These are phyloP conservation scores for Echinops telfairi DNA, from an alignment of 2,113 vertebrate species.

Conservation along the genomic window DNA sequence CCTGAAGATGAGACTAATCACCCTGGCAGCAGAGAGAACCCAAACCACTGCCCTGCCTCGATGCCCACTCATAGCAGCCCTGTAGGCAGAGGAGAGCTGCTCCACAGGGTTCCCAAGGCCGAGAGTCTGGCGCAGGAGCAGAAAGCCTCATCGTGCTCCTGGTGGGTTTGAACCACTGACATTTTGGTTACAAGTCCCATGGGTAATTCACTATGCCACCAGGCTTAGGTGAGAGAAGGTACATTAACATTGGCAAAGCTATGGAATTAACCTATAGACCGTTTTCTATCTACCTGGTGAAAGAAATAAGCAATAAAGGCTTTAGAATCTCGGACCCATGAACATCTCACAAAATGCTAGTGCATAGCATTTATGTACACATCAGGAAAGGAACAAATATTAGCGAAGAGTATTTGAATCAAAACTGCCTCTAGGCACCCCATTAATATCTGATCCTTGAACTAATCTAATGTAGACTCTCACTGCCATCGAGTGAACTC, in stretches of 20 bases:
- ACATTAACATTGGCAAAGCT: not conserved
- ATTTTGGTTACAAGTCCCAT: too few relatives aligned
- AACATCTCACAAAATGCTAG: not conserved
- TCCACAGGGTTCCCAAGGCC: too few relatives aligned
- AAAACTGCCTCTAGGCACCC: not conserved
- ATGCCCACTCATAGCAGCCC: too few relatives aligned
- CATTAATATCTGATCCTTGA: not conserved
- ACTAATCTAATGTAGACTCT: too few relatives aligned
- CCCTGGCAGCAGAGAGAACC: not conserved
- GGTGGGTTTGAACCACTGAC: too few relatives aligned
- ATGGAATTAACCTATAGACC: not conserved
- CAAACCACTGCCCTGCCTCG: too few relatives aligned
- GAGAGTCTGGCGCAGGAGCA: too few relatives aligned
- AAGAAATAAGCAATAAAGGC: not conserved
- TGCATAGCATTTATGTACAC: not conserved
- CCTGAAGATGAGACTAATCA: not conserved
- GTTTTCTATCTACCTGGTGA: not conserved
- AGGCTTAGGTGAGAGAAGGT: not conserved
- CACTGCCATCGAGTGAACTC: too few relatives aligned
- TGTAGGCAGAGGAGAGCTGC: too few relatives aligned
- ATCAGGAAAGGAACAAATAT: not conserved
- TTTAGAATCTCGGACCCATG: conserved; percentile 10
- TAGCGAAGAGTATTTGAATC: not conserved
- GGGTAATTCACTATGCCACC: too few relatives aligned
- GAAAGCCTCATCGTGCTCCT: too few relatives aligned